Evolutionary conservation across 2,888 invertebrate genomes (phyloP), one percentile per base, ranked within the genome.

Genomic region (Liopterus haemorrhoidalis): DNA sequence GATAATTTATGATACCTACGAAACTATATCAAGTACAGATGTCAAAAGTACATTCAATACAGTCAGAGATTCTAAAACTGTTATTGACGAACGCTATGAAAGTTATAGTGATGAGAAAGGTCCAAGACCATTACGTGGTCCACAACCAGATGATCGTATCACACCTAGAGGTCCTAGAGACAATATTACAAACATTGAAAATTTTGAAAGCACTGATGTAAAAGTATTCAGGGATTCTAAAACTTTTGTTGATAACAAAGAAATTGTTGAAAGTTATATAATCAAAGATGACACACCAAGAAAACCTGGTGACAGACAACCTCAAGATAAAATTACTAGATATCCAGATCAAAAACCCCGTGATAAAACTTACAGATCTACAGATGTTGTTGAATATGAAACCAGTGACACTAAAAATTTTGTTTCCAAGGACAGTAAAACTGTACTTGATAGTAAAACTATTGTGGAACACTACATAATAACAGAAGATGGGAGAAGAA

Each of bases 401-500:
- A 38, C 37, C 8, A 50, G 20, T 25, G 60, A 62, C 51, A 53
- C 55, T 1, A 61, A 61, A 51, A 60, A 58, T 5, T 58, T 55
- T 16, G 42, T 56, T 16, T 49, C 55, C 16, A 60, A 55, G 48
- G 59, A 63, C 45, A 57, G 50, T 3, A 56, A 61, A 52, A 56
- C 59, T 18, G 55, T 58, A 39, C 41, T 59, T 30, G 54, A 60
- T 38, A 55, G 58, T 30, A 52, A 60, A 38, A 59, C 50, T 30
- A 55, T 57, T 4, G 53, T 54, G n/a, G 62, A 64, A 47, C 56
- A 59, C 36, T 62, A 58, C 33, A 57, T 57, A 2, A 56, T 45
- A n/a, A 53, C 49, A 5, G 56, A n/a, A 8, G 36, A 36, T 36
- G 36, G n/a, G 12, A 5, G 36, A 38, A 25, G 51, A 36, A 39